Percentiles rank a stretch among this genome's conserved stretches.
These are phyloP conservation scores for Tigriopus japonicus DNA, from an alignment of 1,140 invertebrate genomes.

Conservation along the genomic window DNA sequence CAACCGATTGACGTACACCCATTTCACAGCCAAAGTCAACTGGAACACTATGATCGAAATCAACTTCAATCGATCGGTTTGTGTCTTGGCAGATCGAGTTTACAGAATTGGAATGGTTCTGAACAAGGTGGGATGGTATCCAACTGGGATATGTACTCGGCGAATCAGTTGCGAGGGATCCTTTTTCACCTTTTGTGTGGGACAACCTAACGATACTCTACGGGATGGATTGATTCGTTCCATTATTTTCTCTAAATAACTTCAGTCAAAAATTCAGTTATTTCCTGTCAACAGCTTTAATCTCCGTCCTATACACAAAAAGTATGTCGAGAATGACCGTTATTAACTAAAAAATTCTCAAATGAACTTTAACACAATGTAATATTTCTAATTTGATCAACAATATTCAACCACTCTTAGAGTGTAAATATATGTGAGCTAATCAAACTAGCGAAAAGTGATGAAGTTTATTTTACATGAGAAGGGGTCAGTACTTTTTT, in stretches of 20 bases:
- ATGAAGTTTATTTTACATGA: no score
- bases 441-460: no score
- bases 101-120: slow-evolving; percentile 59
- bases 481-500: no score
- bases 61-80: slow-evolving; percentile 51
- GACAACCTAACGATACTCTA: slow-evolving; percentile 39
- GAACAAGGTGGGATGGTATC: slow-evolving; percentile 34
- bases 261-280: no score
- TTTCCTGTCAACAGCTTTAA: no score
- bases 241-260: slow-evolving; percentile 36
- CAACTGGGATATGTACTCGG: slow-evolving; percentile 42
- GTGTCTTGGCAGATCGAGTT: slow-evolving; percentile 43
- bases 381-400: no score
- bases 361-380: no score
- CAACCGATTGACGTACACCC: slow-evolving; percentile 51
- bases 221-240: slow-evolving; percentile 51
- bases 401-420: no score
- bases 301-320: no score
- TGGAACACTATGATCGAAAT: slow-evolving; percentile 42
- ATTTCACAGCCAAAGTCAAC: slow-evolving; percentile 47
- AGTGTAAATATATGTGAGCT: no score
- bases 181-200: slow-evolving; percentile 48
- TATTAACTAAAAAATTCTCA: no score
- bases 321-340: no score
- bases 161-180: slow-evolving; percentile 40